A percentile compares a stretch with the other conserved stretches of the same genome.
These are phyloP conservation scores for Hyposoter didymator DNA, from an alignment of 2,888 invertebrate species.

Conservation along the genomic window DNA sequence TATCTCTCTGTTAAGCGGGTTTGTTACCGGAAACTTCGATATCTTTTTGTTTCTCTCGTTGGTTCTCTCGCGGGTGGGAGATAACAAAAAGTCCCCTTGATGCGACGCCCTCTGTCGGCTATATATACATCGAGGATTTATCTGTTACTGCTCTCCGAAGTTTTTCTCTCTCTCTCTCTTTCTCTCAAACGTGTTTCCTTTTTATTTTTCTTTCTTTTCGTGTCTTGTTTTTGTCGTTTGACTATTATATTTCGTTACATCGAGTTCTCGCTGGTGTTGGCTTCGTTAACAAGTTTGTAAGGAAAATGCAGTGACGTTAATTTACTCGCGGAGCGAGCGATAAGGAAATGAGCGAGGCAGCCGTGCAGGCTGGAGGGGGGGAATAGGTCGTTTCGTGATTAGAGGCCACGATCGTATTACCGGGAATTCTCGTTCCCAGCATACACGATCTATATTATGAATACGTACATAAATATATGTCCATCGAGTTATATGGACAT, in stretches of 20 bases:
- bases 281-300: conserved; percentile 37
- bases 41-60: conserved; percentile 75
- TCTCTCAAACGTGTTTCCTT: conserved; percentile 30
- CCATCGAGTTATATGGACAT: not conserved
- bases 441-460: conserved; percentile 10
- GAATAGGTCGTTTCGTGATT: conserved; percentile 45
- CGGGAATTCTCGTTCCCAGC: conserved; percentile 35
- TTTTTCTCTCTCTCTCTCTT: conserved; percentile 42
- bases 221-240: conserved; percentile 18
- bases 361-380: not conserved
- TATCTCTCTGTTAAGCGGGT: conserved; percentile 71
- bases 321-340: conserved; percentile 48
- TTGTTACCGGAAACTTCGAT: conserved; percentile 77
- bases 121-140: conserved; percentile 44
- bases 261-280: conserved; percentile 29
- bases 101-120: conserved; percentile 25
- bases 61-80: conserved; percentile 54
- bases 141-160: conserved; percentile 23
- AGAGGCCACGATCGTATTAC: conserved; percentile 45
- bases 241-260: conserved; percentile 8
- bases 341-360: conserved; percentile 26
- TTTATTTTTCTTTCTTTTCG: not conserved
- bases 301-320: conserved; percentile 39
- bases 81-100: conserved; percentile 50
- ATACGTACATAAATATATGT: conserved; percentile 15